Percentiles rank a stretch among this genome's conserved stretches.
These are phyloP conservation scores for Perca fluviatilis DNA, from an alignment of 2,113 vertebrate genomes.

Conservation along the genomic window DNA sequence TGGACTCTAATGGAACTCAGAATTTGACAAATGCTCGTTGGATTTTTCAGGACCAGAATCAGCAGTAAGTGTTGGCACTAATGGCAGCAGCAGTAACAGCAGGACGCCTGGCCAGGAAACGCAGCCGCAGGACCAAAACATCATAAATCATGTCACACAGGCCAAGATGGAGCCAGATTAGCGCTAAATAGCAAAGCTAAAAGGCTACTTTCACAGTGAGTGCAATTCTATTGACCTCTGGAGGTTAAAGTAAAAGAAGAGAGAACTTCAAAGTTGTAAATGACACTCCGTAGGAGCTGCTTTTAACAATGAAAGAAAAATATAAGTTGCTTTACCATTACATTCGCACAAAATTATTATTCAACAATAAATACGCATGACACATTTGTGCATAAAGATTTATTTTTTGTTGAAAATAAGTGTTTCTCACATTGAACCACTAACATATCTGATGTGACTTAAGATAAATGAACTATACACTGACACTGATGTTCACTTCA, in stretches of 20 bases:
- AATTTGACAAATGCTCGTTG: conserved; percentile 60
- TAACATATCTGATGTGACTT: conserved; percentile 68
- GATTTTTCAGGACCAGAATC: conserved; percentile 45
- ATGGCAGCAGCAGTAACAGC: conserved; percentile 30
- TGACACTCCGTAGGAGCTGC: not conserved
- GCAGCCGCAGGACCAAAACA: conserved; percentile 37
- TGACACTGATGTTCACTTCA: conserved; percentile 70
- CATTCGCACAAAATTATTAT: fast-evolving
- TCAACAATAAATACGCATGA: conserved; percentile 16
- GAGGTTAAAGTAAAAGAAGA: conserved; percentile 3
- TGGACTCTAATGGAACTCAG: conserved; percentile 51
- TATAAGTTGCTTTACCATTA: not conserved
- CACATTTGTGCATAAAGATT: conserved; percentile 79
- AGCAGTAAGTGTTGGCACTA: conserved; percentile 49
- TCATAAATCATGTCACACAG: conserved; percentile 56
- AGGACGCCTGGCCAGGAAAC: conserved; percentile 26
- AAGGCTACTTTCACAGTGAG: conserved; percentile 18
- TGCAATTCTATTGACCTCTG: conserved; percentile 19
- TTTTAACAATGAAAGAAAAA: not conserved
- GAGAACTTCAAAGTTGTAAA: not conserved
- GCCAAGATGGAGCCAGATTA: conserved; percentile 35
- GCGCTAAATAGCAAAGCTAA: conserved; percentile 12
- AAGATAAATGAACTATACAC: conserved; percentile 70
- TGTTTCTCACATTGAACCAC: conserved; percentile 73
- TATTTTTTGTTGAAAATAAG: conserved; percentile 82